phyloP scores from a whole-genome alignment of 2,888 invertebrate genomes.

The Hirtodrosophila histrioides region DNA sequence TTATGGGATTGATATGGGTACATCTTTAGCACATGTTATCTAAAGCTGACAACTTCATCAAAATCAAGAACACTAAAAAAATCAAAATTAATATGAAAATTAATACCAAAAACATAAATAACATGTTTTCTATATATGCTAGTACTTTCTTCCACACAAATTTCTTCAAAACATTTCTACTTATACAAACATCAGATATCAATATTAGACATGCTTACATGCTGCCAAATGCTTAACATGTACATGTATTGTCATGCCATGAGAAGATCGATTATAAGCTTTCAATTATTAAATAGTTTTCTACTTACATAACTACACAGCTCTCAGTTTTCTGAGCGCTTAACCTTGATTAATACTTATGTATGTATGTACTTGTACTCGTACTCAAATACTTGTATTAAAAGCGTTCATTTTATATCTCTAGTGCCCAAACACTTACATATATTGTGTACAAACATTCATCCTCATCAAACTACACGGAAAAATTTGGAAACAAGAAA shows the following conservation, averaged over 20 bases:
- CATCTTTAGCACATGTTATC: conserved; percentile 69
- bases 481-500: conserved; percentile 30
- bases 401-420: conserved; percentile 50
- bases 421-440: conserved; percentile 49
- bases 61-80: conserved; percentile 38
- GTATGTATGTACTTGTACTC: conserved; percentile 50
- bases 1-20: conserved; percentile 85
- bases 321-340: conserved; percentile 39
- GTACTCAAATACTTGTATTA: conserved; percentile 44
- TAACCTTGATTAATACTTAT: conserved; percentile 41
- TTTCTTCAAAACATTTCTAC: conserved; percentile 68
- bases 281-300: conserved; percentile 50
- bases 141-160: conserved; percentile 70
- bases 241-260: conserved; percentile 49
- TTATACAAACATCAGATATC: conserved; percentile 35
- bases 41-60: conserved; percentile 52
- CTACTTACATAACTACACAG: conserved; percentile 37
- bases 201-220: conserved; percentile 48
- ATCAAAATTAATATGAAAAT: conserved; percentile 27
- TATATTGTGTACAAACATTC: conserved; percentile 49
- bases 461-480: conserved; percentile 44
- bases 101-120: conserved; percentile 27
- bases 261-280: conserved; percentile 37
- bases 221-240: conserved; percentile 60
- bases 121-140: conserved; percentile 73